phyloP scores from a whole-genome alignment of 2,113 vertebrate genomes.

The Illadopsis cleaveri region DNA sequence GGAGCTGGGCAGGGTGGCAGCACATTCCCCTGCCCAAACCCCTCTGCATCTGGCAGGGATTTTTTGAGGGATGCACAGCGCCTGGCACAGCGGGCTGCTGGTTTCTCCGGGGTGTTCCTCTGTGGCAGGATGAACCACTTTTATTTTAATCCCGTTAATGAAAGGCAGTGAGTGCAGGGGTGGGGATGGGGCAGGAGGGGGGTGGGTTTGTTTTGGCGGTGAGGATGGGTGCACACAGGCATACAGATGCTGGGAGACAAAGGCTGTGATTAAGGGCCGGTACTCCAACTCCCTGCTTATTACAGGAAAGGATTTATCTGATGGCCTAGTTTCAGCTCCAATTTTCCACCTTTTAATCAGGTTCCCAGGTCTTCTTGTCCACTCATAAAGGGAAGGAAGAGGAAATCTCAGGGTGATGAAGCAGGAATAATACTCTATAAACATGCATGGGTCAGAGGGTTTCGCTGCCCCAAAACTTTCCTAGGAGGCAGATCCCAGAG shows the following conservation, averaged over 20 bases:
- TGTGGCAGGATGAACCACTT: neutral
- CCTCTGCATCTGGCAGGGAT: neutral
- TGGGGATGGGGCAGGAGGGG: neutral
- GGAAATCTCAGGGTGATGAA: neutral
- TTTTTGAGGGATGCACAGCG: neutral
- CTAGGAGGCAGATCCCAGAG: neutral
- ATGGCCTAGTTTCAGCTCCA: constrained; percentile 27
- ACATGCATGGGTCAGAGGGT: neutral
- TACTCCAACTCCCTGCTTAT: neutral
- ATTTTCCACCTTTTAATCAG: constrained; percentile 27
- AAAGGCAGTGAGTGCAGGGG: neutral
- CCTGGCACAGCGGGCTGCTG: neutral
- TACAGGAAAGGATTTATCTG: constrained; percentile 31
- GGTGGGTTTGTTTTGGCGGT: neutral
- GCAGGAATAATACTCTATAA: neutral
- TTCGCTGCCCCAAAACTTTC: neutral
- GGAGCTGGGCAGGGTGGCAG: neutral
- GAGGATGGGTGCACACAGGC: neutral
- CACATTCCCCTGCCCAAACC: neutral
- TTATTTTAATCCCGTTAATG: neutral
- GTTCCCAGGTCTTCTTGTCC: neutral
- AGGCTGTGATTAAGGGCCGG: neutral
- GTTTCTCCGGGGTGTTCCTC: neutral
- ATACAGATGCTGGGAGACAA: constrained; percentile 28
- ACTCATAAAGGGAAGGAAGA: neutral